phyloP scores from a whole-genome alignment of 2,888 invertebrate species.

The Rhogogaster chlorosoma region DNA sequence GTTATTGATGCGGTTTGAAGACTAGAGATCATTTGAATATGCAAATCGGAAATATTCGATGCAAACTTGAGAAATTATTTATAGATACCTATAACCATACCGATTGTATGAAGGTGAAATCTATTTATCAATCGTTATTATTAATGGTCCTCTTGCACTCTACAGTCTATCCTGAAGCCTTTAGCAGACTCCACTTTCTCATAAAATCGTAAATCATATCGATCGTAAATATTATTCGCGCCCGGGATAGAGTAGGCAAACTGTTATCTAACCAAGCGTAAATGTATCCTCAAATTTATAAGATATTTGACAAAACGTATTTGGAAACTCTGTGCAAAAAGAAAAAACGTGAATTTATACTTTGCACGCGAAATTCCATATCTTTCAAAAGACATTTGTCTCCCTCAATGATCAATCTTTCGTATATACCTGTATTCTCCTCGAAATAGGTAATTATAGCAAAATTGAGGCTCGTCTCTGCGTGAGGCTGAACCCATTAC shows the following conservation, averaged over 20 bases:
- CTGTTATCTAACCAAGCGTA: constrained; percentile 13
- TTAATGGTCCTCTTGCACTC: not conserved
- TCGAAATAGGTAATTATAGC: not conserved
- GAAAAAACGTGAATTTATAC: not conserved
- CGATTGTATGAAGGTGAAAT: constrained; percentile 4
- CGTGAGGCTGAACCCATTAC: constrained; percentile 9
- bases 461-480: not conserved
- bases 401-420: not conserved
- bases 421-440: not conserved
- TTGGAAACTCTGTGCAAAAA: not conserved
- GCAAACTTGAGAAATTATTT: not conserved
- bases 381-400: not conserved
- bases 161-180: not conserved
- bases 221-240: constrained; percentile 7
- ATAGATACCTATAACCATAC: not conserved
- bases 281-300: not conserved
- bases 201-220: constrained; percentile 15
- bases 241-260: not conserved
- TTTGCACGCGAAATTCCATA: not conserved
- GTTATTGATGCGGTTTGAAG: not conserved
- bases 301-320: constrained; percentile 22
- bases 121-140: constrained; percentile 8
- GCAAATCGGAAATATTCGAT: constrained; percentile 1
- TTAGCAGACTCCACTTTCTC: constrained; percentile 18
- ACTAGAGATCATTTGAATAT: not conserved